Evolutionary conservation across 2,797 vertebrate genomes (phyloP), one percentile per base, ranked within the genome.

Genomic region (Geotrypetes seraphini): DNA sequence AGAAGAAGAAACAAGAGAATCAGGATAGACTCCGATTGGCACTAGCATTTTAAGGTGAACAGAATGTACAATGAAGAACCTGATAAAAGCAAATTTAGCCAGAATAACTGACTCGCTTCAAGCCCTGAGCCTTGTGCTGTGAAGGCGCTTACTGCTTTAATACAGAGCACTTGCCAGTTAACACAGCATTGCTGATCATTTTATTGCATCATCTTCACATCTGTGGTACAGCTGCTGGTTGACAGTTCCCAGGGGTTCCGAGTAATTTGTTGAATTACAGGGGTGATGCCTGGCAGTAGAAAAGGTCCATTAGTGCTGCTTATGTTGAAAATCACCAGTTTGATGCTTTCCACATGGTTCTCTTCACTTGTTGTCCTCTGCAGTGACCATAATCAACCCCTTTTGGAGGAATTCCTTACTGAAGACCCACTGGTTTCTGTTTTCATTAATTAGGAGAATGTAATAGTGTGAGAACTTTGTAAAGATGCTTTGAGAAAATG

Each of bases 331-430:
- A 52, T 70, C 60, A 43, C 39, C 42, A 57, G 49, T 47, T 52
- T 77, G 71, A 79, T 83, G 57, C 65, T 59, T 76, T 78, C 71
- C 77, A 79, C 66, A 69, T 76, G 72, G 53, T 69, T 57, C 63
- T 53, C 47, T 60, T 42, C 43, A 53, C 56, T 60, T 39, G 12
- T 26, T 50, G 42, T 33, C 20, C 49, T 57, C 37, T 35, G 21
- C 32, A 33, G 21, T 22, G 15, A 24, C 40, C 4, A 7, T 50
- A 57, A 60, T 70, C 60, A 77, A 71, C 60, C 61, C n/a, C 62
- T 55, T 28, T 62, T 28, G 47, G 52, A 64, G 36, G 42, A 43
- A 43, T 34, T 50, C 51, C n/a, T n/a, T 39, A 16, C 43, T 30
- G 31, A 11, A 28, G 36, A 21, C 16, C 20, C 25, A 22, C 22